Evolutionary conservation across 2,113 vertebrate species (phyloP).

Genomic region (Lates calcarifer): DNA sequence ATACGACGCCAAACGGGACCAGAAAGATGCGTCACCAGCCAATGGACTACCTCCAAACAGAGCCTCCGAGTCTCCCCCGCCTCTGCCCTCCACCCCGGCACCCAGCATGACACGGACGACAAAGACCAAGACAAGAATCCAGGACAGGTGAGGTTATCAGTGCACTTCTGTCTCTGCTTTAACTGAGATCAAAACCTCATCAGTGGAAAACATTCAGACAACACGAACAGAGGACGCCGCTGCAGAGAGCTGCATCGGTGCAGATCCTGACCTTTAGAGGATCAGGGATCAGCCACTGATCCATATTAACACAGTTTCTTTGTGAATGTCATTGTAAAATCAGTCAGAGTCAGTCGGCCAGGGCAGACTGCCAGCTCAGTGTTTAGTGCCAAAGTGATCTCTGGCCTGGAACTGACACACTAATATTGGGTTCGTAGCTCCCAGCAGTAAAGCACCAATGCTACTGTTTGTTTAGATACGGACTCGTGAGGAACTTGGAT

Average conservation of each 20-base stretch:
- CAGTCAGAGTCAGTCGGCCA: background rate
- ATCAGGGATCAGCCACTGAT: background rate
- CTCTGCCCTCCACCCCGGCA: constrained; percentile 92
- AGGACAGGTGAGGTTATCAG: constrained; percentile 89
- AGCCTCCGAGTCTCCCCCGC: constrained; percentile 88
- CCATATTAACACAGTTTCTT: background rate
- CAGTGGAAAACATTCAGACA: constrained; percentile 8
- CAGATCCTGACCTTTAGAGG: background rate
- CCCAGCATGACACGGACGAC: constrained; percentile 87
- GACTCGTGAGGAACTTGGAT: constrained; percentile 53
- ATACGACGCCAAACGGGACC: constrained; percentile 94
- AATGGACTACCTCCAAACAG: constrained; percentile 93
- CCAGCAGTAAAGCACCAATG: too few relatives aligned
- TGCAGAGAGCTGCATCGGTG: background rate
- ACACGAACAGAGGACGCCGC: too few relatives aligned
- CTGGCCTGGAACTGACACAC: background rate
- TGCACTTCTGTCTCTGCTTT: constrained; percentile 2
- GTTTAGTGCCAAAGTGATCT: background rate
- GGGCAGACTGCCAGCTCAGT: background rate
- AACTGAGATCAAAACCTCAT: constrained; percentile 1
- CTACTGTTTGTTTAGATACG: too few relatives aligned
- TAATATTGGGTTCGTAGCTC: too few relatives aligned
- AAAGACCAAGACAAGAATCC: constrained; percentile 89
- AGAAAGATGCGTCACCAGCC: constrained; percentile 85
- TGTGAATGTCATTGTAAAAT: background rate